A percentile compares a stretch with the other conserved stretches of the same genome.
Conservation (phyloP, 2,888 invertebrate species). For the Hirtodrosophila duncani region DNA sequence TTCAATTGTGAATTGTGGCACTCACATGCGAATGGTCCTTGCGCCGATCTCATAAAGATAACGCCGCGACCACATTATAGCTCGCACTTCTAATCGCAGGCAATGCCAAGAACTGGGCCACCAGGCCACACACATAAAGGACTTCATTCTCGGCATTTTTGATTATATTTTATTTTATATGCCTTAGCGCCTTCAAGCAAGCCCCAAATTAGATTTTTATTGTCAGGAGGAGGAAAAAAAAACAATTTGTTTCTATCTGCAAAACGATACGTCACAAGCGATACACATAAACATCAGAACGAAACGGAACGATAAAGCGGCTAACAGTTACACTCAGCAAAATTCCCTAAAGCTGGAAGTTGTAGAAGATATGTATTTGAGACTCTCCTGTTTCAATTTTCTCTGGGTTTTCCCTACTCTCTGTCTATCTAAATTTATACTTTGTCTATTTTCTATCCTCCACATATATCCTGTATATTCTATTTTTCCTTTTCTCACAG, state of each 20-base stretch:
- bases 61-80: constrained; percentile 45
- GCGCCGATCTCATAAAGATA: constrained; percentile 63
- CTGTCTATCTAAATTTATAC: too few species aligned
- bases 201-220: constrained; percentile 42
- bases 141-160: constrained; percentile 37
- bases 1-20: too few species aligned
- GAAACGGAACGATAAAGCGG: neutral
- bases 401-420: too few species aligned
- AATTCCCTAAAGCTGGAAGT: too few species aligned
- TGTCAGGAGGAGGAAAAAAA: constrained; percentile 20
- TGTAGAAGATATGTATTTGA: too few species aligned
- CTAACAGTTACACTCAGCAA: too few species aligned
- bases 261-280: constrained; percentile 66
- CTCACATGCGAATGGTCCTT: constrained; percentile 15
- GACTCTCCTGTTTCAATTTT: too few species aligned
- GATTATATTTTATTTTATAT: constrained; percentile 66
- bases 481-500: too few species aligned
- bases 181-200: constrained; percentile 38
- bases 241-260: constrained; percentile 73
- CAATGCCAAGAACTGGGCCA: constrained; percentile 42
- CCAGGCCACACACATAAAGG: constrained; percentile 30
- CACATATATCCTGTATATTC: too few species aligned
- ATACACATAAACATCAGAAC: constrained; percentile 43
- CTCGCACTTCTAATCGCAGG: constrained; percentile 52
- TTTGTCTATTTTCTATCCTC: too few species aligned